Evolutionary conservation across 2,113 vertebrate species (phyloP).

Genomic region (Perca fluviatilis): DNA sequence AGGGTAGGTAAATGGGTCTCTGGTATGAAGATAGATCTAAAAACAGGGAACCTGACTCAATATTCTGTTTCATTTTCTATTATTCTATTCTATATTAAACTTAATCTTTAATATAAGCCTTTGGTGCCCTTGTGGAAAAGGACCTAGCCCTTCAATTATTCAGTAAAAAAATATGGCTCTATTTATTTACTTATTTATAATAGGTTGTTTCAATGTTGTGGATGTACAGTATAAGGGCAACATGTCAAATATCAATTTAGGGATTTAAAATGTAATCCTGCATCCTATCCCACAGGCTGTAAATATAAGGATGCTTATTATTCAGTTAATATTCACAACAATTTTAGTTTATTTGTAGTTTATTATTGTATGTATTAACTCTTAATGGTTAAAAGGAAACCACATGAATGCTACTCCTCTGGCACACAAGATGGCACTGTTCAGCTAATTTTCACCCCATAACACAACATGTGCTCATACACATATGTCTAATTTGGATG

Average conservation of each 20-base stretch:
- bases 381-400: not conserved
- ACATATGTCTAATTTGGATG: not conserved
- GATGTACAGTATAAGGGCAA: not conserved
- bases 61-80: too few species aligned
- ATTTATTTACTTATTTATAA: not conserved
- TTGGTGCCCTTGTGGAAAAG: too few species aligned
- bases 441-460: constrained; percentile 36
- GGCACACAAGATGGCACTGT: constrained; percentile 73
- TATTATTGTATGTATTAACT: not conserved
- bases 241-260: not conserved
- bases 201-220: not conserved
- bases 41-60: not conserved
- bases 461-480: not conserved
- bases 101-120: too few species aligned
- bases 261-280: not conserved
- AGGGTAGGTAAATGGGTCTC: not conserved
- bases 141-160: too few species aligned
- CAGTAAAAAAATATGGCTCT: not conserved
- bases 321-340: not conserved
- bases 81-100: too few species aligned
- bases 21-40: not conserved
- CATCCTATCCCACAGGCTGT: not conserved
- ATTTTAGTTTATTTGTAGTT: not conserved
- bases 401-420: not conserved
- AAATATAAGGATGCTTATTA: not conserved